A percentile compares a stretch with the other conserved stretches of the same genome.
Conservation (phyloP, 2,113 vertebrate species). For the Tinamus guttatus region DNA sequence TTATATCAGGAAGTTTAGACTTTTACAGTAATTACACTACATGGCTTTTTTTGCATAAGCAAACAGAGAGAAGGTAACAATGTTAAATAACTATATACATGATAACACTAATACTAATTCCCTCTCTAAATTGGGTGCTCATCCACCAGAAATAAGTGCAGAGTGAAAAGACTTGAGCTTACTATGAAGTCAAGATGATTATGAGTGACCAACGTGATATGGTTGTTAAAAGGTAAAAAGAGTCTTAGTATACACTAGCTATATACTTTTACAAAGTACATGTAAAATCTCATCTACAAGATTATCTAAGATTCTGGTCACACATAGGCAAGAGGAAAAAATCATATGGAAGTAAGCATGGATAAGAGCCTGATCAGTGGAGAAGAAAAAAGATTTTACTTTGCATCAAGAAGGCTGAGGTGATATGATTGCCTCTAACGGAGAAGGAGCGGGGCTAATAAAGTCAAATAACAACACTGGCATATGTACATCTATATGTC, state of each 20-base stretch:
- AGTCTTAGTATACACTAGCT: not conserved
- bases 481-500: not conserved
- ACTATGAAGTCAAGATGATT: not conserved
- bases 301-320: not conserved
- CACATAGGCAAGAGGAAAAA: not conserved
- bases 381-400: not conserved
- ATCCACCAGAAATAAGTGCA: not conserved
- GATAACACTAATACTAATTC: not conserved
- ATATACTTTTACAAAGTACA: not conserved
- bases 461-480: not conserved
- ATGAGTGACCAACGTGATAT: not conserved
- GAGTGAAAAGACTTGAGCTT: not conserved
- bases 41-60: not conserved
- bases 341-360: not conserved
- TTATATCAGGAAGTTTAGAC: not conserved
- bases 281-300: not conserved
- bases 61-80: not conserved
- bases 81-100: not conserved
- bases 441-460: not conserved
- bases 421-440: not conserved
- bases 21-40: not conserved
- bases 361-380: not conserved
- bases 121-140: not conserved
- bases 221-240: not conserved
- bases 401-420: not conserved